Percentiles rank a stretch among this genome's conserved stretches.
These are phyloP conservation scores for Brachionus manjavacas DNA, from an alignment of 1,140 invertebrate species.

Conservation along the genomic window DNA sequence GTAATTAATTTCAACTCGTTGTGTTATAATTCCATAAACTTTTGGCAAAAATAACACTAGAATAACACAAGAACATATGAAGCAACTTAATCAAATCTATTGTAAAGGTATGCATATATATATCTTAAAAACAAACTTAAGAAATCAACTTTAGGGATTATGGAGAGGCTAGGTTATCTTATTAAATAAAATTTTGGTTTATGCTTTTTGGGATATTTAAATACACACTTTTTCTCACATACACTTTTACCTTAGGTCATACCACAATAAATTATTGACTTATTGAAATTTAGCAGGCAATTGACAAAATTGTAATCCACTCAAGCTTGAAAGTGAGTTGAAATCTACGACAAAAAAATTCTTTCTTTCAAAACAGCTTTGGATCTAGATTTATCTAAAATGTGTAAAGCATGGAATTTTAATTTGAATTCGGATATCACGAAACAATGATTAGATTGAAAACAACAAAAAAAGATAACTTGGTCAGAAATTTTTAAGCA, in stretches of 20 bases:
- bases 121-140: slow-evolving; percentile 11
- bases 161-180: not conserved
- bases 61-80: not conserved
- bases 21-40: slow-evolving; percentile 33
- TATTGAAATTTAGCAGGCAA: slow-evolving; percentile 29
- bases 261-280: slow-evolving; percentile 29
- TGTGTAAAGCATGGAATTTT: not conserved
- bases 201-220: not conserved
- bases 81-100: not conserved
- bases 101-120: slow-evolving; percentile 2
- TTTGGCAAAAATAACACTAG: slow-evolving; percentile 8
- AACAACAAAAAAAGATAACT: not conserved
- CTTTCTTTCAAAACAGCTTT: not conserved
- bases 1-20: slow-evolving; percentile 39
- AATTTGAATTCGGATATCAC: not conserved
- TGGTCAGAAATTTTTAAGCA: not conserved
- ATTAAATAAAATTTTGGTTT: not conserved
- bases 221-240: slow-evolving; percentile 3
- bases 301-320: not conserved
- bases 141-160: slow-evolving; percentile 19
- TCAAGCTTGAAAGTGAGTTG: slow-evolving; percentile 9
- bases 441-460: not conserved
- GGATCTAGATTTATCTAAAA: slow-evolving; percentile 7
- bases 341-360: no score
- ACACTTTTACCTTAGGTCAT: slow-evolving; percentile 7